These are phyloP conservation scores for Palythoa grandiflora DNA, from an alignment of 92 coral and sea anemone species.

Conservation along the genomic window DNA sequence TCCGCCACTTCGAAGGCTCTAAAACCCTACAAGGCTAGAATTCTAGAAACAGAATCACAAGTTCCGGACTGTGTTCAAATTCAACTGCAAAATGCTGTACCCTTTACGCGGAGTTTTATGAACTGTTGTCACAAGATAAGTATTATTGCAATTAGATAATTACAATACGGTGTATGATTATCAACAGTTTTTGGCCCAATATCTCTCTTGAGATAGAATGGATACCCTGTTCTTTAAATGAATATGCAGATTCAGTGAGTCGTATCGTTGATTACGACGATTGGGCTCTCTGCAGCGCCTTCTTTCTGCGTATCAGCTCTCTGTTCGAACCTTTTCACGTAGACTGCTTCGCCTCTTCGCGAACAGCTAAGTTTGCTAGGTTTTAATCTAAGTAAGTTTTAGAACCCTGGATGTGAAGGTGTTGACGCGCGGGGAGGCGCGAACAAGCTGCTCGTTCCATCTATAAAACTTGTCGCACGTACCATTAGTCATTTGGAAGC, in stretches of 20 bases:
- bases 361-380: no score
- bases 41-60: not conserved
- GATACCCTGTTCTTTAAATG: not conserved
- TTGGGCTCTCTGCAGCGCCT: not conserved
- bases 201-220: not conserved
- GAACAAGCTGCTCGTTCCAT: not conserved
- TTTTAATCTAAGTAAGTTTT: not conserved
- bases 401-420: constrained; percentile 7
- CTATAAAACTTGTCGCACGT: not conserved
- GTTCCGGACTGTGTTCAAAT: not conserved
- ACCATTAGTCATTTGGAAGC: not conserved
- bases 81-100: constrained; percentile 18
- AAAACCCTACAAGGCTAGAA: constrained; percentile 20
- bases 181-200: not conserved
- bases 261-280: not conserved
- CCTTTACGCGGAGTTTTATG: not conserved
- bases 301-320: not conserved
- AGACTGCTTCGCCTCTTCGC: not conserved
- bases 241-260: not conserved
- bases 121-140: constrained; percentile 35
- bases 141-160: constrained; percentile 3
- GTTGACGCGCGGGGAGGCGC: not conserved
- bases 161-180: not conserved
- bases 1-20: constrained; percentile 7
- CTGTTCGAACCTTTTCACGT: not conserved